These are phyloP conservation scores for Temnopleurus reevesii DNA, from an alignment of 53 echinoderm and acorn worm genomes.

Conservation along the genomic window DNA sequence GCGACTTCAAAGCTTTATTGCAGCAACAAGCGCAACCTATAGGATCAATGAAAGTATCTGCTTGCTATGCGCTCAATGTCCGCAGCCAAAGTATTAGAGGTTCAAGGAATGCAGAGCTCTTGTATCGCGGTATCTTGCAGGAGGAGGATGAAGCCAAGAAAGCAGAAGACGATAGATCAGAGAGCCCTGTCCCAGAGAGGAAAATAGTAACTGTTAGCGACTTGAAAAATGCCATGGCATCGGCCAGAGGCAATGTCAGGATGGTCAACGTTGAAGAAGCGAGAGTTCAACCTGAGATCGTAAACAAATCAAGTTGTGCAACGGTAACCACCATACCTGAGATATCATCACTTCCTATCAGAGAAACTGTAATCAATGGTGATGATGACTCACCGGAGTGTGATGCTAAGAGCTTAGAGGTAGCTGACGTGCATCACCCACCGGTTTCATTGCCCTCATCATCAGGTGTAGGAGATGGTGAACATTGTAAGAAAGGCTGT, in stretches of 20 bases:
- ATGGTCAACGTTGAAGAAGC: slow-evolving; percentile 54
- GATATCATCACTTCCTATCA: slow-evolving; percentile 45
- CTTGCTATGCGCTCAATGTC: slow-evolving; percentile 68
- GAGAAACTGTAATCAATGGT: slow-evolving; percentile 54
- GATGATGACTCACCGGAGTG: slow-evolving; percentile 15
- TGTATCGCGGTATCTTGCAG: slow-evolving; percentile 72
- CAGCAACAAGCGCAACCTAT: slow-evolving; percentile 66
- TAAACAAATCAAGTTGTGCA: slow-evolving; percentile 53
- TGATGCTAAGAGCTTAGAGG: background rate
- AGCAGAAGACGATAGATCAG: background rate
- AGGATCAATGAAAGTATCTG: slow-evolving; percentile 51
- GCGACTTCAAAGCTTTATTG: slow-evolving; percentile 85
- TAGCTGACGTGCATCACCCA: background rate
- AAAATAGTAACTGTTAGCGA: slow-evolving; percentile 72
- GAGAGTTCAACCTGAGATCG: background rate
- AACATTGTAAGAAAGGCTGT: slow-evolving; percentile 8
- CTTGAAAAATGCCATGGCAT: slow-evolving; percentile 77
- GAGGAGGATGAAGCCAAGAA: slow-evolving; percentile 64
- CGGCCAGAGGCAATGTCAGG: slow-evolving; percentile 60
- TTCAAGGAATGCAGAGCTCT: slow-evolving; percentile 73
- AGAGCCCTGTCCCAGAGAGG: slow-evolving; percentile 48
- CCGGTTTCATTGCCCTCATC: background rate
- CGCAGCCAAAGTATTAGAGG: slow-evolving; percentile 59
- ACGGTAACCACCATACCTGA: slow-evolving; percentile 23
- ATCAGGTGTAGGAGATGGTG: background rate